Evolutionary conservation across 35 echinoderm and acorn worm genomes (phyloP).

Genomic region (Lytechinus pictus): DNA sequence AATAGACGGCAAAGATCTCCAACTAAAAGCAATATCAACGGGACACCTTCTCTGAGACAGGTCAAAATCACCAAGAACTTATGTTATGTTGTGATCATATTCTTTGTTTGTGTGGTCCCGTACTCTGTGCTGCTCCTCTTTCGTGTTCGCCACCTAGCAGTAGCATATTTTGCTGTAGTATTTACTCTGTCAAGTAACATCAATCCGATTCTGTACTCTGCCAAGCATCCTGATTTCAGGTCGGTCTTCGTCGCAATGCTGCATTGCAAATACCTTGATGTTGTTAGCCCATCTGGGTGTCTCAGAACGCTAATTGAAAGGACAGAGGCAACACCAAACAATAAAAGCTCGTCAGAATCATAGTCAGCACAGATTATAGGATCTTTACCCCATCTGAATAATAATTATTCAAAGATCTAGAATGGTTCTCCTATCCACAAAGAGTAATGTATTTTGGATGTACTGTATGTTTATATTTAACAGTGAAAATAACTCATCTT

Average conservation of each 20-base stretch:
- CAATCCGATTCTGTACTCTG: slow-evolving; percentile 33
- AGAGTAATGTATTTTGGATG: background rate
- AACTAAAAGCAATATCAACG: background rate
- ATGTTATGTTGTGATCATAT: slow-evolving; percentile 33
- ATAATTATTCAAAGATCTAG: too few species aligned
- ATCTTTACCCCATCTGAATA: too few species aligned
- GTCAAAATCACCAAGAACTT: slow-evolving; percentile 41
- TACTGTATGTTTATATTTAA: background rate
- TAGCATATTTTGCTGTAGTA: background rate
- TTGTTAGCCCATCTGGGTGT: background rate
- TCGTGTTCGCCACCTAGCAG: background rate
- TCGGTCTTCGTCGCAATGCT: slow-evolving; percentile 23
- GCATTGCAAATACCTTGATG: slow-evolving; percentile 6
- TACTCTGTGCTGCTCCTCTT: slow-evolving; percentile 27
- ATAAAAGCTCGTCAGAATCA: slow-evolving; percentile 24
- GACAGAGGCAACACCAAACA: slow-evolving; percentile 3
- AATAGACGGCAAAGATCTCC: background rate
- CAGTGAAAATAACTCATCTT: too few species aligned
- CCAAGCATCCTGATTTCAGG: slow-evolving; percentile 36
- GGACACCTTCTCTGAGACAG: background rate
- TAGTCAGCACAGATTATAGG: background rate
- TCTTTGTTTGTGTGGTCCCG: slow-evolving; percentile 36
- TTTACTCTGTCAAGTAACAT: slow-evolving; percentile 42
- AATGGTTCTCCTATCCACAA: background rate
- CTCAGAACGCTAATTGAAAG: background rate